A percentile compares a stretch with the other conserved stretches of the same genome.
Conservation (phyloP, 2,888 invertebrate genomes). For the Caenorhabditis imperialis region DNA sequence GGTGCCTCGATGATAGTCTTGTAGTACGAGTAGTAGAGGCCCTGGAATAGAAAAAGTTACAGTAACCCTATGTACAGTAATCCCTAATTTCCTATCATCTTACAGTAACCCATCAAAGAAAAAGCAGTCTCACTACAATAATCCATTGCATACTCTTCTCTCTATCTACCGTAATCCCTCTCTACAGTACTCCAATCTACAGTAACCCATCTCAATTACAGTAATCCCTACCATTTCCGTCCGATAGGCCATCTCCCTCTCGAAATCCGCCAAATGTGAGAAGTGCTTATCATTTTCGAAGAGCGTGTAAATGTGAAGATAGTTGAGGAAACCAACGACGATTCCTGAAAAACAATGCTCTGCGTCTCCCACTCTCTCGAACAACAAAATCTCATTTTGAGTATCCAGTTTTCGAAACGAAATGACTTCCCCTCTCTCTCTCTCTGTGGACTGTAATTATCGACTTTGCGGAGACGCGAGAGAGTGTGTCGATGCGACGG, state of each 20-base stretch:
- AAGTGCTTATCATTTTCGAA: conserved; percentile 90
- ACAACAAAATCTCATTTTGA: conserved; percentile 1
- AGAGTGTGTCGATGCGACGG: conserved; percentile 17
- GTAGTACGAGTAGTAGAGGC: conserved; percentile 90
- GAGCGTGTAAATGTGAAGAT: conserved; percentile 79
- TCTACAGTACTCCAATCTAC: too few relatives aligned
- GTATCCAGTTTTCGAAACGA: conserved; percentile 21
- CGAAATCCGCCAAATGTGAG: conserved; percentile 87
- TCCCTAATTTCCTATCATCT: too few relatives aligned
- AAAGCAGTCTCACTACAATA: too few relatives aligned
- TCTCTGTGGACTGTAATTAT: conserved; percentile 41
- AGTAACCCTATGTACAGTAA: too few relatives aligned
- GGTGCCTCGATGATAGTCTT: conserved; percentile 86
- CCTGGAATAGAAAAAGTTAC: conserved; percentile 81
- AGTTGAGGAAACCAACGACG: conserved; percentile 64
- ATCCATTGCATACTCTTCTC: too few relatives aligned
- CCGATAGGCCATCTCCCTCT: conserved; percentile 88
- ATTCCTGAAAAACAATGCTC: conserved; percentile 65
- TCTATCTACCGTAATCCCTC: too few relatives aligned
- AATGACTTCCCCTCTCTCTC: conserved; percentile 1
- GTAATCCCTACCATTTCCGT: conserved; percentile 87
- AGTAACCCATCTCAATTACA: too few relatives aligned
- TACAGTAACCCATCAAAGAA: too few relatives aligned
- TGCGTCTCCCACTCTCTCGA: conserved; percentile 3
- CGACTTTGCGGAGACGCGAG: conserved; percentile 37